Conservation (phyloP, 2,797 vertebrate species). For the Clamator glandarius region DNA sequence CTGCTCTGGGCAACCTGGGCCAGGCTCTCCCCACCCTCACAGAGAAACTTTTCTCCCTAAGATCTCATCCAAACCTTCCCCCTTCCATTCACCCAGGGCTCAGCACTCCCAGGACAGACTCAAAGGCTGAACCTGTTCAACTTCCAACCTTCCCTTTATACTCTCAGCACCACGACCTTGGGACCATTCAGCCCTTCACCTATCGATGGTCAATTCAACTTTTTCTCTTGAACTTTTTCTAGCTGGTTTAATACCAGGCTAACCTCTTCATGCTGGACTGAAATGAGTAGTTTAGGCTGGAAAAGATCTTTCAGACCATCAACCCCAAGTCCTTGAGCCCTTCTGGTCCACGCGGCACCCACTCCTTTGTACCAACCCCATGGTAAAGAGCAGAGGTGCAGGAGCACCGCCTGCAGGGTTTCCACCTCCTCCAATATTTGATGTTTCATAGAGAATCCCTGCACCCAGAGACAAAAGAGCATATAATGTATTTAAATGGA, state of each 20-base stretch:
- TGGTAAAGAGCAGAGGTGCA: background rate
- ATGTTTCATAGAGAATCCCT: background rate
- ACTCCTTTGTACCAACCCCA: accelerated
- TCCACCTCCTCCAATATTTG: background rate
- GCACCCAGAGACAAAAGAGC: background rate
- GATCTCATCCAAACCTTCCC: no score
- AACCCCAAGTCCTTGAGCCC: no score
- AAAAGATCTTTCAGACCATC: no score
- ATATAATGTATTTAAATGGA: background rate
- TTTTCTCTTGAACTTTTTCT: background rate
- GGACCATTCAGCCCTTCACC: background rate
- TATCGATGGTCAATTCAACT: background rate
- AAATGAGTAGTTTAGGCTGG: no score
- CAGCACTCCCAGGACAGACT: no score
- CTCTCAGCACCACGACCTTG: accelerated
- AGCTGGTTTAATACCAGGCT: background rate
- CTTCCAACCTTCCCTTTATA: background rate
- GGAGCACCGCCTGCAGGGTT: background rate
- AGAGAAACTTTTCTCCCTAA: no score
- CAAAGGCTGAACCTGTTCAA: background rate
- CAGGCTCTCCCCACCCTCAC: no score
- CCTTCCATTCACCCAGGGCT: no score
- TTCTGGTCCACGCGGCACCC: background rate
- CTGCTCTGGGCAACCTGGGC: no score
- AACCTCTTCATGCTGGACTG: accelerated